A percentile compares a stretch with the other conserved stretches of the same genome.
phyloP scores from a whole-genome alignment of 2,113 vertebrate species.

The Electrona antarctica region DNA sequence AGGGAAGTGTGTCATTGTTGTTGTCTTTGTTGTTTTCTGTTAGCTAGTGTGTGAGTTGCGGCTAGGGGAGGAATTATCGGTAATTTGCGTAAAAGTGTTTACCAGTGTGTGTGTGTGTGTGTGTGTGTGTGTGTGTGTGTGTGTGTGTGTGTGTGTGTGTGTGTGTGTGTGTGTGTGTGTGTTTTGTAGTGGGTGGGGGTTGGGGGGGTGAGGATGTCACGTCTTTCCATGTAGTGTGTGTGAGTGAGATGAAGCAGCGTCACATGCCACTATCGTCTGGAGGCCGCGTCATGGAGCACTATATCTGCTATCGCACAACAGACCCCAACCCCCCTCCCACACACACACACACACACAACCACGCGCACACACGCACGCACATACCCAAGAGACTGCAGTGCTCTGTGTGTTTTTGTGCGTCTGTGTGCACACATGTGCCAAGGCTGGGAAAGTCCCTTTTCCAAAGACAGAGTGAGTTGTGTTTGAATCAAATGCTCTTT shows the following conservation, averaged over 20 bases:
- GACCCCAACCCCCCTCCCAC: not conserved
- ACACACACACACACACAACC: not conserved
- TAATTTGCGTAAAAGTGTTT: not conserved
- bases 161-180: not conserved
- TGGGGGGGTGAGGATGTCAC: not conserved
- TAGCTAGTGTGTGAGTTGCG: not conserved
- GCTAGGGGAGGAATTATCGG: not conserved
- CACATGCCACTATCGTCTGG: constrained; percentile 70
- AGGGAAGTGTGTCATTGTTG: constrained; percentile 29
- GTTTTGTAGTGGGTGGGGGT: not conserved
- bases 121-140: not conserved
- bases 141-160: not conserved
- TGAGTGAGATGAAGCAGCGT: constrained; percentile 69
- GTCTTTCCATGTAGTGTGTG: constrained; percentile 26
- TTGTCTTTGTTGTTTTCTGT: constrained; percentile 35
- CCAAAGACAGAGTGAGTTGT: constrained; percentile 22
- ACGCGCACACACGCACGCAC: constrained; percentile 8
- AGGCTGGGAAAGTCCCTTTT: constrained; percentile 65
- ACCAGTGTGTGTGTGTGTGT: not conserved
- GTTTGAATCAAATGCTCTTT: constrained; percentile 24
- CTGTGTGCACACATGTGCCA: not conserved
- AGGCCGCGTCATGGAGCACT: constrained; percentile 60
- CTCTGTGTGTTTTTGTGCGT: not conserved
- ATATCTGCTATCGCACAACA: constrained; percentile 59
- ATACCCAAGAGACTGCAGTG: constrained; percentile 19